A percentile compares a stretch with the other conserved stretches of the same genome.
Conservation (phyloP, 2,797 vertebrate genomes). For the Caiman crocodilus region DNA sequence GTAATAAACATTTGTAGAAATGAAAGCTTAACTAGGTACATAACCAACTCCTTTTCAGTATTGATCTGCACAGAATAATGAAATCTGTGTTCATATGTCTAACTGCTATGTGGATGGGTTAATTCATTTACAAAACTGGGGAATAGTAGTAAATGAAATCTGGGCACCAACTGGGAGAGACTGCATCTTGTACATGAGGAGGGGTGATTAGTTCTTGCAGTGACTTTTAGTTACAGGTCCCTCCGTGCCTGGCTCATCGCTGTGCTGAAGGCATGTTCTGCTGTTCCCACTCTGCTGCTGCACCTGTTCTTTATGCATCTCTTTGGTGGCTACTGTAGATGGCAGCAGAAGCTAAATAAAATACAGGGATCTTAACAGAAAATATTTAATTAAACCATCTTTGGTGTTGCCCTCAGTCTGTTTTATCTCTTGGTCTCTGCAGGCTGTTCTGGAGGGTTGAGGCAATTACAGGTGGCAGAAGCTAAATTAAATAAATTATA, state of each 20-base stretch:
- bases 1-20: background rate
- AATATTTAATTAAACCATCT: constrained; percentile 16
- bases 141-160: constrained; percentile 19
- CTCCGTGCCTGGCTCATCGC: background rate
- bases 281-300: background rate
- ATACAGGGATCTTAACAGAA: background rate
- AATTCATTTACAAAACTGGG: constrained; percentile 15
- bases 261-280: background rate
- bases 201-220: background rate
- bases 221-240: background rate
- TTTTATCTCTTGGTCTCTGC: constrained; percentile 31
- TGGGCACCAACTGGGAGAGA: background rate
- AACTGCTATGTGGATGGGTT: background rate
- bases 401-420: background rate
- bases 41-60: background rate
- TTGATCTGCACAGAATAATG: background rate
- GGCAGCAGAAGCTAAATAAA: constrained; percentile 82
- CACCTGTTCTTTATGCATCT: constrained; percentile 58
- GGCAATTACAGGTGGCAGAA: constrained; percentile 35
- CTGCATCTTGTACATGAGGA: background rate
- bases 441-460: constrained; percentile 26
- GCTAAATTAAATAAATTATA: constrained; percentile 36
- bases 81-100: background rate
- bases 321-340: constrained; percentile 78
- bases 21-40: background rate